Base-by-base conservation (phyloP, 1,140 invertebrate species). In the Aphelinus atriplicis region DNA sequence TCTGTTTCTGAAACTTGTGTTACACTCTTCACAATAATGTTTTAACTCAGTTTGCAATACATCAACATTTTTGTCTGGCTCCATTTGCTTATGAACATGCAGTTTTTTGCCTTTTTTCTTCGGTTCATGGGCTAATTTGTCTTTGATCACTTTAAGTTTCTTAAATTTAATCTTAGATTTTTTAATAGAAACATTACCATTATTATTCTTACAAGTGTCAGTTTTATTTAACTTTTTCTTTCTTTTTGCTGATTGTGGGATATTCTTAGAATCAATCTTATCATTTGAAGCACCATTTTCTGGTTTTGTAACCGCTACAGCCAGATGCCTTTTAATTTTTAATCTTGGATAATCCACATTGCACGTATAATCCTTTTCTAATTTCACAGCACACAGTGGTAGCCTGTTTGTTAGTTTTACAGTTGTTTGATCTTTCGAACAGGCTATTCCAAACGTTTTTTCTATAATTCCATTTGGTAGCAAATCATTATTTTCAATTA, bases 11-110 rank as follows among this genome's bases (percentile, higher is more conserved):
- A 84, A 84, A n/a, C 73, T 77, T 2, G 71, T 58, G 55, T 82
- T 80, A 53, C 85, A 86, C 57, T 80, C 79, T 4, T 84, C 83
- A 65, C 85, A 87, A 48, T 78, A 82, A 47, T 80, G 78, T 68
- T 84, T 85, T 4, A 80, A 74, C 10, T 81, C 78, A 46, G 68
- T 58, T 61, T 51, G 50, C 3, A 69, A 43, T 66, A 7, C 26
- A 62, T n/a, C 51, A 56, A 4, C 26, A 26, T 26, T 26, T 26
- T 26, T 26, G 26, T 26, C 26, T 26, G 26, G 26, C 26, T 26
- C 26, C 26, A 26, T 26, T 26, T 26, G 26, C 53, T 63, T 42
- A 55, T 74, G 55, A 48, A 58, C 47, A 73, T 7, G 56, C 43
- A 66, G 46, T 1, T 48, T 2, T 61, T 57, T 64, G 9, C 5